A percentile compares a stretch with the other conserved stretches of the same genome.
phyloP scores from a whole-genome alignment of 35 echinoderm and acorn worm species.

The Heliocidaris tuberculata region DNA sequence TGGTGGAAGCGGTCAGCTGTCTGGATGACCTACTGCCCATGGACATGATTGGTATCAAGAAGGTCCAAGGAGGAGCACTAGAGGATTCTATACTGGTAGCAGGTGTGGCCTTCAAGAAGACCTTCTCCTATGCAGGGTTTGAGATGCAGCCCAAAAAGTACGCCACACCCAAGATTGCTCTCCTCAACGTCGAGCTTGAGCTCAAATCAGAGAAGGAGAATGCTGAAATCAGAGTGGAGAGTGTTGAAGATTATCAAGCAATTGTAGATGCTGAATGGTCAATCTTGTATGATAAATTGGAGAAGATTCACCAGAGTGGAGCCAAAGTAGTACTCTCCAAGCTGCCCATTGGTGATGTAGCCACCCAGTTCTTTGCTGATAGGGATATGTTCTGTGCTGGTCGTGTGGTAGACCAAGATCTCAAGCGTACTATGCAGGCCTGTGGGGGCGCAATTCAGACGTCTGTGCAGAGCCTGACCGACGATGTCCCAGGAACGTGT shows the following conservation, averaged over 20 bases:
- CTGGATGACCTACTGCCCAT: slow-evolving; percentile 93
- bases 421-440: slow-evolving; percentile 94
- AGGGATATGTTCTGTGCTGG: slow-evolving; percentile 99
- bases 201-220: slow-evolving; percentile 96
- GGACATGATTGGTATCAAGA: slow-evolving; percentile 99
- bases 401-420: slow-evolving; percentile 83
- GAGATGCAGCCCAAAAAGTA: slow-evolving; percentile 99
- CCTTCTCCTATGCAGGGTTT: slow-evolving; percentile 98
- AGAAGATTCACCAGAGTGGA: slow-evolving; percentile 85
- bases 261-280: slow-evolving; percentile 99
- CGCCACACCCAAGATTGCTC: slow-evolving; percentile 86
- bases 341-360: slow-evolving; percentile 97
- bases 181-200: slow-evolving; percentile 95
- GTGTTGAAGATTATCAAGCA: slow-evolving; percentile 93
- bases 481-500: slow-evolving; percentile 88
- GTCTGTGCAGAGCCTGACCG: slow-evolving; percentile 84
- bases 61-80: slow-evolving; percentile 87
- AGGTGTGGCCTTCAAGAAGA: slow-evolving; percentile 99
- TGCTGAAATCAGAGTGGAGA: slow-evolving; percentile 96
- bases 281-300: slow-evolving; percentile 92
- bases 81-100: slow-evolving; percentile 93
- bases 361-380: slow-evolving; percentile 97
- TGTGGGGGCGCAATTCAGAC: slow-evolving; percentile 99
- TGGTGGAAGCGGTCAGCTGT: slow-evolving; percentile 88
- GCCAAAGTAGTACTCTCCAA: slow-evolving; percentile 97